phyloP scores from a whole-genome alignment of 2,113 vertebrate species.

The Stigmatopora argus region DNA sequence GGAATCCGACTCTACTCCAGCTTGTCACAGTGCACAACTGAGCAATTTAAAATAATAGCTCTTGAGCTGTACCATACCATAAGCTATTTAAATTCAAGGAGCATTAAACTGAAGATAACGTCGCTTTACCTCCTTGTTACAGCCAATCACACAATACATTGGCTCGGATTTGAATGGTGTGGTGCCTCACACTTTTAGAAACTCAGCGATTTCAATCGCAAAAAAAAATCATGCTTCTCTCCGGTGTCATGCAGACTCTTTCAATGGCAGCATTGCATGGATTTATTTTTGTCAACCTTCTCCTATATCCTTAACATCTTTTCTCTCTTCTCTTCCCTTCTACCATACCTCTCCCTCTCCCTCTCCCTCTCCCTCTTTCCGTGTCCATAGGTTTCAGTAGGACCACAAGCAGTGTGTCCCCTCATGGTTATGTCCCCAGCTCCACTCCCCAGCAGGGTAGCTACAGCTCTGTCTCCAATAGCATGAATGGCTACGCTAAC shows the following conservation, averaged over 20 bases:
- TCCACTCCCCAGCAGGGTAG: conserved; percentile 93
- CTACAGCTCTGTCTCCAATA: conserved; percentile 92
- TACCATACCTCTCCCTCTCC: conserved; percentile 34
- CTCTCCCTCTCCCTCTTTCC: conserved; percentile 30
- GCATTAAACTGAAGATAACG: neutral
- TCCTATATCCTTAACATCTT: conserved; percentile 8
- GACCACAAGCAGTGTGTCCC: conserved; percentile 93
- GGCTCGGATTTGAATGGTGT: neutral
- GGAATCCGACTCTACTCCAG: neutral
- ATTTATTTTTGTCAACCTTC: conserved; percentile 23
- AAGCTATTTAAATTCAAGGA: conserved; percentile 1
- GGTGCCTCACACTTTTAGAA: neutral
- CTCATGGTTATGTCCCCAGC: conserved; percentile 93
- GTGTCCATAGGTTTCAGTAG: conserved; percentile 83
- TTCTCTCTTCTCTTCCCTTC: conserved; percentile 51
- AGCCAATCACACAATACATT: neutral
- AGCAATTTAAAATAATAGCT: neutral
- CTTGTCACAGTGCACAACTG: neutral
- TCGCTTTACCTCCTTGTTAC: neutral
- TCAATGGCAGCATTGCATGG: conserved; percentile 45
- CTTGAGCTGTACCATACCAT: neutral
- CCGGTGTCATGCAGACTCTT: conserved; percentile 2
- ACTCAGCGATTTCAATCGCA: neutral
- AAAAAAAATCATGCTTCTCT: neutral
- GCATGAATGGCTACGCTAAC: conserved; percentile 95